Evolutionary conservation across 2,797 vertebrate genomes (phyloP), one percentile per base, ranked within the genome.

Genomic region (Poeciliopsis paucimaculata): DNA sequence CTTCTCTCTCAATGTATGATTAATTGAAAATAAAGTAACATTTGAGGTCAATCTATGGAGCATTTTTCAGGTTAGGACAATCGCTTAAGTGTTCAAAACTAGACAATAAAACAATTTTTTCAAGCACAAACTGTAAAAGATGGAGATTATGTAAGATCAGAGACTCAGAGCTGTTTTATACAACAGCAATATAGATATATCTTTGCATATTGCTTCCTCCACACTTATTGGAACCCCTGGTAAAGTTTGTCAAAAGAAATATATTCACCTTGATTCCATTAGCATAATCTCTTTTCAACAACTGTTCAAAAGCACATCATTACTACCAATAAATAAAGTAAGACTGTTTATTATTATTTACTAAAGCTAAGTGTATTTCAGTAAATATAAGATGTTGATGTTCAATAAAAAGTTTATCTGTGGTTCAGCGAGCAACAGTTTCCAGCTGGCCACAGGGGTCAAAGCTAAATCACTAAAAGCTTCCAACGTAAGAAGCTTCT

Each of bases 41-140:
- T 49, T 76, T 80, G 53, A 81, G 46, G 46, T 73, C 55, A 70
- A 49, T 77, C 39, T 34, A 76, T 82, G 46, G 74, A n/a, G 31
- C 18, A 31, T n/a, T 28, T 20, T 70, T 70, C 36, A 13, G 9
- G 5, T 26, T n/a, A 45, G 10, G 26, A 10, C 5, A 15, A 8
- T 28, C 15, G 16, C 3, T 45, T 45, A 7, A 68, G 20, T 68
- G 7, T 64, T 64, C 34, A 64, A 64, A 64, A 62, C 11, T 34
- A 64, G 34, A 57, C 26, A 57, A 28, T 28, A 57, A 28, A 57
- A 12, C 4, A 28, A 57, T 57, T 13, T 5, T 62, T 62, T 28
- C 4, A 57, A 57, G 55, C 28, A 28, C 28, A 57, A 60, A 60
- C 57, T 7, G 3, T 28, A 60, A 11, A 60, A 60, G 10, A 60